Evolutionary conservation across 2,113 vertebrate species (phyloP).

Genomic region (Melanerpes aurifrons): DNA sequence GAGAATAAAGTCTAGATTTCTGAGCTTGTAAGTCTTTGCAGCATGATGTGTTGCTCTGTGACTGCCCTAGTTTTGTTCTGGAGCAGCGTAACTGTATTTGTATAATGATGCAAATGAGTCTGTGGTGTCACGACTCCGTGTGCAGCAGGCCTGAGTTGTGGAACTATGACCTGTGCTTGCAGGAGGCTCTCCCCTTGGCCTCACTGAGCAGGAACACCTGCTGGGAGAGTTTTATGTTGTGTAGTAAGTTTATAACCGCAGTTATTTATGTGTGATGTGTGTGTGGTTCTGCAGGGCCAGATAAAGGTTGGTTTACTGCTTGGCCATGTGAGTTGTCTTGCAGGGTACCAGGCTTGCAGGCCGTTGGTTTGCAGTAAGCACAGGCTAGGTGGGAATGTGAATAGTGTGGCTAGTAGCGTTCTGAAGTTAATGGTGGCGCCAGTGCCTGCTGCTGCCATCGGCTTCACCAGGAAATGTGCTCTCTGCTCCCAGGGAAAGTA

Average conservation of each 20-base stretch:
- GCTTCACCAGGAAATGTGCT: neutral
- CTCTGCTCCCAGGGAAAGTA: neutral
- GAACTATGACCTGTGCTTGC: neutral
- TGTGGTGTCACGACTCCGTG: neutral
- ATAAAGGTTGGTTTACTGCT: fast-evolving
- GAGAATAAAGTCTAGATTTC: neutral
- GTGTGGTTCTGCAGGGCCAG: neutral
- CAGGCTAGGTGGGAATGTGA: neutral
- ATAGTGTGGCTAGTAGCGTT: neutral
- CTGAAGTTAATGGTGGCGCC: fast-evolving
- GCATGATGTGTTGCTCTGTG: neutral
- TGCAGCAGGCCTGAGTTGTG: fast-evolving
- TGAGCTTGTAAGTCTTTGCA: neutral
- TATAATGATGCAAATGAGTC: neutral
- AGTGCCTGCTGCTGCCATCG: neutral
- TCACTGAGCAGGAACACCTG: neutral
- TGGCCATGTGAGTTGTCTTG: neutral
- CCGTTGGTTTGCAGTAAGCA: neutral
- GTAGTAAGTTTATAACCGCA: neutral
- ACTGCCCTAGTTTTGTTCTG: neutral
- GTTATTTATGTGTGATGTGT: neutral
- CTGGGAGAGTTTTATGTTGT: neutral
- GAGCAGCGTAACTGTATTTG: neutral
- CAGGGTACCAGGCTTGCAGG: neutral
- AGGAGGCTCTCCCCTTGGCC: neutral